A percentile compares a stretch with the other conserved stretches of the same genome.
Evolutionary conservation across 2,888 invertebrate species (phyloP).

Genomic region (Dicyrtomina minuta): DNA sequence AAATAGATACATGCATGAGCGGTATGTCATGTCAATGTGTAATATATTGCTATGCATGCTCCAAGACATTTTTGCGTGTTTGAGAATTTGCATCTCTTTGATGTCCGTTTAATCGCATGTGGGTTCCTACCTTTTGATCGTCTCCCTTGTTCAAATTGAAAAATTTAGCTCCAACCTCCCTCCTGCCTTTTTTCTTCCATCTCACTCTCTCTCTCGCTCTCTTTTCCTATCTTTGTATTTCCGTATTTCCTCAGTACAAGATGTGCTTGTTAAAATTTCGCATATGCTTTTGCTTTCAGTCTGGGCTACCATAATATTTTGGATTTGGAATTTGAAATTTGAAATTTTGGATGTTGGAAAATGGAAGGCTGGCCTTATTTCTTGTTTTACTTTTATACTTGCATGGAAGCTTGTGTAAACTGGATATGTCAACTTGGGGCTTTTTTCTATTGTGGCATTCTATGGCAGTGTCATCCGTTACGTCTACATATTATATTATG

Average conservation of each 20-base stretch:
- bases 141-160: constrained; percentile 36
- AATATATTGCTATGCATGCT: not conserved
- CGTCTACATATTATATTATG: no score
- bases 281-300: no score
- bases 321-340: no score
- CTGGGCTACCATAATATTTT: no score
- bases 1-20: not conserved
- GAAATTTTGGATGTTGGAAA: no score
- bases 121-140: constrained; percentile 50
- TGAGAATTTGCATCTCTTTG: constrained; percentile 53
- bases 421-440: no score
- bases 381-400: no score
- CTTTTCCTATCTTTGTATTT: not conserved
- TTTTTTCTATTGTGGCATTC: no score
- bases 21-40: not conserved
- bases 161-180: constrained; percentile 11
- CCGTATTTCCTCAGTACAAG: not conserved
- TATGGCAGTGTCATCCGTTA: no score
- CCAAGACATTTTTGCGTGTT: constrained; percentile 37
- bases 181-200: not conserved
- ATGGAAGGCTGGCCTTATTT: no score
- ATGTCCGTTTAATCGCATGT: constrained; percentile 52
- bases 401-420: no score
- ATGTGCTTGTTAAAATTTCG: no score
- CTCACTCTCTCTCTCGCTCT: constrained; percentile 19